Conservation (phyloP, 2,113 vertebrate genomes). For the Bujurquina vittata region DNA sequence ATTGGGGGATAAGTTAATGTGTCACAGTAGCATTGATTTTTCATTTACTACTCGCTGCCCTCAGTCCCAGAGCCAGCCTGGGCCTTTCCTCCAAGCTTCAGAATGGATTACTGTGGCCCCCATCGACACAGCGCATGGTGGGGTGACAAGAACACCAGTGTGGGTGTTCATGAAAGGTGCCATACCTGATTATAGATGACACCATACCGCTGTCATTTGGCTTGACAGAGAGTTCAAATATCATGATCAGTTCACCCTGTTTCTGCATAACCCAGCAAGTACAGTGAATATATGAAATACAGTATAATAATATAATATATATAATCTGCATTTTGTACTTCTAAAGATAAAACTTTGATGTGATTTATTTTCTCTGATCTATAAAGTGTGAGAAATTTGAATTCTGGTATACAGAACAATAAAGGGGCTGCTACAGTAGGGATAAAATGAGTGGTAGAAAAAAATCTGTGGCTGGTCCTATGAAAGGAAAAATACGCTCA, state of each 20-base stretch:
- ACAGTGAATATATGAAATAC: background rate
- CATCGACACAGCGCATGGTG: slow-evolving; percentile 48
- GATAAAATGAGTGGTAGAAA: slow-evolving; percentile 62
- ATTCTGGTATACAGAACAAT: slow-evolving; percentile 30
- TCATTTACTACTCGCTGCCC: slow-evolving; percentile 75
- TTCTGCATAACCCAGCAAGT: background rate
- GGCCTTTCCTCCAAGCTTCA: slow-evolving; percentile 70
- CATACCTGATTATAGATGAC: slow-evolving; percentile 74
- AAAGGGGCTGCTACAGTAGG: slow-evolving; percentile 21
- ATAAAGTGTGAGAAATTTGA: slow-evolving; percentile 23
- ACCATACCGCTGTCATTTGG: slow-evolving; percentile 25
- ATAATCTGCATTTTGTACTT: background rate
- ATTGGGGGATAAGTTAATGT: slow-evolving; percentile 81
- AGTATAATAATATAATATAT: background rate
- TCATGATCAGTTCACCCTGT: slow-evolving; percentile 9
- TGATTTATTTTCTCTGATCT: slow-evolving; percentile 9
- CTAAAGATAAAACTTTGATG: background rate
- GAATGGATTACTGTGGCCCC: slow-evolving; percentile 69
- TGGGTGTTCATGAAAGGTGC: slow-evolving; percentile 67
- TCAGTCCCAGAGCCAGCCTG: slow-evolving; percentile 54
- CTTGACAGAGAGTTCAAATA: slow-evolving; percentile 38
- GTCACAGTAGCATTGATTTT: slow-evolving; percentile 81
- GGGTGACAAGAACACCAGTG: slow-evolving; percentile 55
- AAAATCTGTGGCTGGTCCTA: slow-evolving; percentile 63
- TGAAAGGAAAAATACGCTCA: slow-evolving; percentile 71